Evolutionary conservation across 2,113 vertebrate genomes (phyloP).

Genomic region (Menidia beryllina): DNA sequence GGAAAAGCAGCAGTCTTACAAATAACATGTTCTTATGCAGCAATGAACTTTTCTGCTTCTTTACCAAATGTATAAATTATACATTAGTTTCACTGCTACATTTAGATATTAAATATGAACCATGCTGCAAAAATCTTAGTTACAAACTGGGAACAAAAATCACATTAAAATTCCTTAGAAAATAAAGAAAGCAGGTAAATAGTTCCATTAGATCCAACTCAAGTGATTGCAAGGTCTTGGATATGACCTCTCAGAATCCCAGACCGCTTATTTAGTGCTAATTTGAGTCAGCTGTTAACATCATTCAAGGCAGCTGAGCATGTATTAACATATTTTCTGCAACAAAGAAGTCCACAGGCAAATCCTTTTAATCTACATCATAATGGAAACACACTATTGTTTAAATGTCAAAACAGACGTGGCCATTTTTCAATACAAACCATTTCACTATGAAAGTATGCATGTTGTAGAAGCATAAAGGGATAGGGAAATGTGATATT

Average conservation of each 20-base stretch:
- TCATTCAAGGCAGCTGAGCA: slow-evolving; percentile 62
- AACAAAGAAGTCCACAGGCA: slow-evolving; percentile 42
- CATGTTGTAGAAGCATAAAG: background rate
- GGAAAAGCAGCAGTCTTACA: slow-evolving; percentile 18
- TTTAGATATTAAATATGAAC: slow-evolving; percentile 76
- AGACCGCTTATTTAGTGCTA: slow-evolving; percentile 73
- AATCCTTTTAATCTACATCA: slow-evolving; percentile 28
- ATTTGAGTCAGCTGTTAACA: slow-evolving; percentile 78
- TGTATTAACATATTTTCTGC: slow-evolving; percentile 71
- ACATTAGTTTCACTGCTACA: slow-evolving; percentile 65
- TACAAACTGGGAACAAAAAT: slow-evolving; percentile 44
- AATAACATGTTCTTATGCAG: slow-evolving; percentile 33
- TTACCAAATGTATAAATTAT: slow-evolving; percentile 66
- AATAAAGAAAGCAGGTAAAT: slow-evolving; percentile 33
- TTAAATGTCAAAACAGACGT: slow-evolving; percentile 18
- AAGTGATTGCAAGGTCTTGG: slow-evolving; percentile 63
- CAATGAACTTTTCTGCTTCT: slow-evolving; percentile 44
- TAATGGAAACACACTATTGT: slow-evolving; percentile 6
- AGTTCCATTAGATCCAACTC: slow-evolving; percentile 49
- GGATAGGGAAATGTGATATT: slow-evolving; percentile 20
- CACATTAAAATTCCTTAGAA: slow-evolving; percentile 46
- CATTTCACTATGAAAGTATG: slow-evolving; percentile 8
- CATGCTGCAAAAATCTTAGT: slow-evolving; percentile 36
- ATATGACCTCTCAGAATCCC: slow-evolving; percentile 72
- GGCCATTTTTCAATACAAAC: slow-evolving; percentile 8